Percentiles rank a stretch among this genome's conserved stretches.
phyloP scores from a whole-genome alignment of 2,113 vertebrate species.

The Stegostoma tigrinum region DNA sequence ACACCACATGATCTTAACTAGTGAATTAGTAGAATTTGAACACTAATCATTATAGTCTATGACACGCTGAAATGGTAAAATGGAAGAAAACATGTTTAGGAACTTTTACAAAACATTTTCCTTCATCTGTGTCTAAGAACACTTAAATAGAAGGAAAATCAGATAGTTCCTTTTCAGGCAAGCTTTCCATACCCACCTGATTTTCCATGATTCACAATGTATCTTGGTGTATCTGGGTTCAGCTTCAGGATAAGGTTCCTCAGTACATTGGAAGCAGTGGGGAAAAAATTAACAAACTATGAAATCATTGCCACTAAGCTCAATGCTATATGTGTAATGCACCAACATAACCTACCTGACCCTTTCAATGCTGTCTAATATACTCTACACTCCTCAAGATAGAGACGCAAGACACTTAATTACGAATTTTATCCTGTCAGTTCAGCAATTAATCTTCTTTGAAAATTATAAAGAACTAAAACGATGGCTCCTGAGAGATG shows the following conservation, averaged over 20 bases:
- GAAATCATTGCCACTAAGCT: not conserved
- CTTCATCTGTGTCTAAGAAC: not conserved
- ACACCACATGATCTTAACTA: not conserved
- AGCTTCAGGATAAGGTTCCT: not conserved
- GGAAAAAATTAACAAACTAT: not conserved
- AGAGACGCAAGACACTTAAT: not conserved
- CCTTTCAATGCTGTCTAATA: conserved; percentile 64
- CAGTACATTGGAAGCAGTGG: not conserved
- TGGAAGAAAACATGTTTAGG: not conserved
- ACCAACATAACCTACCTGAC: conserved; percentile 55
- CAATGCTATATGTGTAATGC: not conserved
- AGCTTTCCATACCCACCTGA: not conserved
- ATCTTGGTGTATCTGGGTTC: not conserved
- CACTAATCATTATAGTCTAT: not conserved
- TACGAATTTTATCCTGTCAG: not conserved
- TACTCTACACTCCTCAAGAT: conserved; percentile 44
- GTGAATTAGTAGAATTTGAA: not conserved
- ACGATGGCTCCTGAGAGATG: not conserved
- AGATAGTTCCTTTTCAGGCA: not conserved
- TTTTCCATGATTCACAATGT: not conserved
- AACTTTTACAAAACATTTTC: not conserved
- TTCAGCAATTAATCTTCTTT: not conserved
- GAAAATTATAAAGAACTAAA: not conserved
- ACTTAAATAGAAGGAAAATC: not conserved
- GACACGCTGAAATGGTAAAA: not conserved